Evolutionary conservation across 1,140 invertebrate species (phyloP), one percentile per base, ranked within the genome.

Genomic region (Pseudomyrmex gracilis): DNA sequence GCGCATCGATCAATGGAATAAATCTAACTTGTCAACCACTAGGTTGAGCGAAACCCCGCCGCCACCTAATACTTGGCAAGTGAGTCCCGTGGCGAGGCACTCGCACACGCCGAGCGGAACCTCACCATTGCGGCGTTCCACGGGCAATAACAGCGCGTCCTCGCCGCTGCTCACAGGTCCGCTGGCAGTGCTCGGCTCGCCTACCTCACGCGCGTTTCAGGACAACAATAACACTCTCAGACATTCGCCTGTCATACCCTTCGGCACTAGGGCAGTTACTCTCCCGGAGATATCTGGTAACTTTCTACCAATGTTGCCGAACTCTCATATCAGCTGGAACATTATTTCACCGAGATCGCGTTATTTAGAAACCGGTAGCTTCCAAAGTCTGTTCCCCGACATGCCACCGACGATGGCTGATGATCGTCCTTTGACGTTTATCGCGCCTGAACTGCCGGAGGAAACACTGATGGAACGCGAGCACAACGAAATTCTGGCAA

Each of bases 381-480:
- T 96, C 71, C 95, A 95, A 87, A 95, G 91, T 86, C 90, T 95
- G 64, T 94, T 96, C 76, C 93, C 95, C 49, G 95, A 96, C 57
- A 94, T 95, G 20, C 94, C 92, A 70, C 73, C 91, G 20, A 91
- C 87, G 20, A 90, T 89, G n/a, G 91, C 91, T 2, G 94, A 95
- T 73, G 94, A 95, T 84, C 95, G 96, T 78, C 97, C 96, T 77
- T 96, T 97, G 83, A 96, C 96, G 83, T 99, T 99, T 94, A 96
- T 98, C 34, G 96, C 97, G 43, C 98, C 98, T 7, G 98, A 99
- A 93, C 94, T 99, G 73, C 97, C 98, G 53, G 98, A 99, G 94
- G 99, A 99, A 94, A 99, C 98, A 22, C 95, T 99, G 20, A 96
- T 99, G 85, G 98, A 99, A 96, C 96, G 97, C 78, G 98, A 98